Conservation (phyloP, 2,888 invertebrate species). For the Chloroclysta siterata region DNA sequence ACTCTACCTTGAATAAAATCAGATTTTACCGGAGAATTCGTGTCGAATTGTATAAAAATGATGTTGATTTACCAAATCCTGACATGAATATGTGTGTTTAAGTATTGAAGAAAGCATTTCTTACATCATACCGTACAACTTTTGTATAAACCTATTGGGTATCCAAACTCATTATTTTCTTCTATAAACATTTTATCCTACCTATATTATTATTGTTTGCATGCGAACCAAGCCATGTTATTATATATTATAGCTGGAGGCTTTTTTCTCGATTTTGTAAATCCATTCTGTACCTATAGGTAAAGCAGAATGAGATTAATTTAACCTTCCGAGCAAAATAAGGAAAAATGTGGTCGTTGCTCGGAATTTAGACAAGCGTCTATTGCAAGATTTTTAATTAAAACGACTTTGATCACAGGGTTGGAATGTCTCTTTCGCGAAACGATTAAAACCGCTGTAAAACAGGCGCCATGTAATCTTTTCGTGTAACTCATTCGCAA, state of each 20-base stretch:
- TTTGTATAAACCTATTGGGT: not conserved
- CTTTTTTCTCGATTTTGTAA: slow-evolving; percentile 33
- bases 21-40: slow-evolving; percentile 58
- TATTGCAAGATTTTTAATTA: slow-evolving; percentile 81
- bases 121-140: not conserved
- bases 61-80: slow-evolving; percentile 35
- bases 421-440: slow-evolving; percentile 74
- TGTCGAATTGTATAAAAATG: slow-evolving; percentile 54
- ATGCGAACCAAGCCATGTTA: slow-evolving; percentile 34
- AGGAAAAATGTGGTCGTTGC: slow-evolving; percentile 64
- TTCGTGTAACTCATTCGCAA: slow-evolving; percentile 51
- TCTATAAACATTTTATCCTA: slow-evolving; percentile 29
- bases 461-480: slow-evolving; percentile 64
- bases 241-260: slow-evolving; percentile 32
- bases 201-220: slow-evolving; percentile 32
- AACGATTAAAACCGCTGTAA: slow-evolving; percentile 75
- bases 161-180: slow-evolving; percentile 15
- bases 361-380: slow-evolving; percentile 78
- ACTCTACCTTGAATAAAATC: slow-evolving; percentile 67
- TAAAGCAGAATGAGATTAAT: slow-evolving; percentile 63
- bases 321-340: slow-evolving; percentile 65
- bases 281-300: slow-evolving; percentile 41
- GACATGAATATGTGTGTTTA: slow-evolving; percentile 36
- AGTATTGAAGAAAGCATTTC: slow-evolving; percentile 2
- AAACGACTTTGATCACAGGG: slow-evolving; percentile 78